A percentile compares a stretch with the other conserved stretches of the same genome.
Conservation (phyloP, 1,140 invertebrate species). For the Eulimnadia texana region DNA sequence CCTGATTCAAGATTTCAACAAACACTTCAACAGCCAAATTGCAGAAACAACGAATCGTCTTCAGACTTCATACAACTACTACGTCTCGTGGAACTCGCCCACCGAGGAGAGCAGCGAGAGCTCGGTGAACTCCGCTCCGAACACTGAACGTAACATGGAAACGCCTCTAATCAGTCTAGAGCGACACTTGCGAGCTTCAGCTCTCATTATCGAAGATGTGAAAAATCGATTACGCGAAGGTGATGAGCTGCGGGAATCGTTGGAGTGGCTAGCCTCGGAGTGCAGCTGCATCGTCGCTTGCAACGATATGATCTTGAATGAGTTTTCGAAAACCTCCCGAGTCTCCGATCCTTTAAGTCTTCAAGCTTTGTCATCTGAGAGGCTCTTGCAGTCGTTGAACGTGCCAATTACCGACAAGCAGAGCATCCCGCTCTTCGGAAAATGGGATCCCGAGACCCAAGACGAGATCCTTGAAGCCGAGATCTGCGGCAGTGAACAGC, state of each 20-base stretch:
- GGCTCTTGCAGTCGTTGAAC: not conserved
- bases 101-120: not conserved
- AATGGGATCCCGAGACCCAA: conserved; percentile 1
- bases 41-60: not conserved
- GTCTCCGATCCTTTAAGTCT: not conserved
- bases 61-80: conserved; percentile 1
- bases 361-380: not conserved
- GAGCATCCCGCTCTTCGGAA: not conserved
- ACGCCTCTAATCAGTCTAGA: conserved; percentile 1
- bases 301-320: not conserved
- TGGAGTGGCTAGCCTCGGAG: not conserved
- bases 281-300: not conserved
- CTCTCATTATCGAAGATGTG: not conserved
- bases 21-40: not conserved
- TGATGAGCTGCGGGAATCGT: not conserved
- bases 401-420: not conserved
- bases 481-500: not conserved
- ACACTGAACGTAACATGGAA: not conserved
- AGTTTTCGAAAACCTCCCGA: not conserved
- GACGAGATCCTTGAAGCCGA: conserved; percentile 7
- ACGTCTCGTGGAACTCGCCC: conserved; percentile 1
- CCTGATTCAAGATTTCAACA: not conserved
- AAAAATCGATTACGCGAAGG: not conserved
- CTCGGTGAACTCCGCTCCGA: not conserved
- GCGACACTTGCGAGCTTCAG: conserved; percentile 1